phyloP scores from a whole-genome alignment of 2,113 vertebrate species.

The Nycticryphes semicollaris region DNA sequence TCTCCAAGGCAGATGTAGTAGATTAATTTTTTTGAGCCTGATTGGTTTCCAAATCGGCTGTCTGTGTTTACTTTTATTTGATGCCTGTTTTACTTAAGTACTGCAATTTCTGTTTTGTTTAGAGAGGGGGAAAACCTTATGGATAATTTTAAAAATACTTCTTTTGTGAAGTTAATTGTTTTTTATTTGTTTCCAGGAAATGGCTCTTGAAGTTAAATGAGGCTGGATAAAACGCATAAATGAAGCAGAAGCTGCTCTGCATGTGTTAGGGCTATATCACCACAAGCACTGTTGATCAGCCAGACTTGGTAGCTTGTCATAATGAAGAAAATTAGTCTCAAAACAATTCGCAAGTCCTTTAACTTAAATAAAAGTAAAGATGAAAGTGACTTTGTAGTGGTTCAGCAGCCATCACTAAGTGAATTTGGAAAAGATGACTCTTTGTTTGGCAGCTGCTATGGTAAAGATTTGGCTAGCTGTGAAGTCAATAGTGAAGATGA shows the following conservation, averaged over 20 bases:
- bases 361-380: conserved; percentile 97
- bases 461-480: conserved; percentile 89
- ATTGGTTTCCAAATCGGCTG: not conserved
- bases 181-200: conserved; percentile 78
- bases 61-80: not conserved
- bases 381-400: conserved; percentile 94
- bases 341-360: conserved; percentile 97
- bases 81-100: not conserved
- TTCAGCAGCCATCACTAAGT: conserved; percentile 85
- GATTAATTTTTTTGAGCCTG: not conserved
- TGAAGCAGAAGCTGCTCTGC: conserved; percentile 73
- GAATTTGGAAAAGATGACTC: conserved; percentile 95
- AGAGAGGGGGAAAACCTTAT: not conserved
- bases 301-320: conserved; percentile 73
- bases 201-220: conserved; percentile 80
- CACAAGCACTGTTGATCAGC: conserved; percentile 53
- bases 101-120: not conserved
- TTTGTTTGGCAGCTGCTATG: conserved; percentile 91
- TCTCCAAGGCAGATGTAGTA: not conserved
- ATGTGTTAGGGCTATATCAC: conserved; percentile 49
- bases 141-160: not conserved
- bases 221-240: conserved; percentile 75
- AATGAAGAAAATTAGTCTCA: conserved; percentile 99
- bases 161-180: conserved; percentile 4
- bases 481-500: conserved; percentile 88